Evolutionary conservation across 2,113 vertebrate genomes (phyloP).

Genomic region (Tragelaphus buxtoni): DNA sequence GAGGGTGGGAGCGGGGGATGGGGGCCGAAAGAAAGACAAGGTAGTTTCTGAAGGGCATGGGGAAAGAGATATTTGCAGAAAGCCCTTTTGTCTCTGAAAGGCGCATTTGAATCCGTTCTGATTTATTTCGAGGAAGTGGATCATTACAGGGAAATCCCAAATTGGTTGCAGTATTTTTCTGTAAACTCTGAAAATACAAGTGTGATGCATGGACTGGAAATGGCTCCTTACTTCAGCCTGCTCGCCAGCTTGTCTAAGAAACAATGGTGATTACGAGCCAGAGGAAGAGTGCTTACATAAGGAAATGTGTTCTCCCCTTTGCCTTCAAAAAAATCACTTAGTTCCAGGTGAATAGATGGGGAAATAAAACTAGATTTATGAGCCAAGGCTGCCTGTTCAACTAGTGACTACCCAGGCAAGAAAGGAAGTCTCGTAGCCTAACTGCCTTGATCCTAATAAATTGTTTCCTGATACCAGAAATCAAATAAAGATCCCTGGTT

Average conservation of each 20-base stretch:
- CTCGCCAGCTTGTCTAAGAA: conserved; percentile 54
- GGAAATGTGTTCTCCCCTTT: conserved; percentile 68
- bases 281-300: conserved; percentile 67
- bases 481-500: conserved; percentile 75
- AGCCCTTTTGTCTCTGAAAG: conserved; percentile 78
- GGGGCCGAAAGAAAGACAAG: conserved; percentile 76
- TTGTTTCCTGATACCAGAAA: conserved; percentile 78
- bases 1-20: conserved; percentile 66
- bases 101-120: conserved; percentile 74
- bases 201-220: conserved; percentile 58
- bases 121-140: conserved; percentile 76
- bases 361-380: conserved; percentile 82
- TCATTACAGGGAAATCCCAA: conserved; percentile 76
- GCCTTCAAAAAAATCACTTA: conserved; percentile 71
- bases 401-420: conserved; percentile 72
- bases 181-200: conserved; percentile 67
- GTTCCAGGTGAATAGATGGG: conserved; percentile 82
- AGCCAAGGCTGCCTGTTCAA: conserved; percentile 61
- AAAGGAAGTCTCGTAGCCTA: conserved; percentile 73
- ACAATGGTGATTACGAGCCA: conserved; percentile 64
- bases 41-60: conserved; percentile 81
- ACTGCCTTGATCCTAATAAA: conserved; percentile 77
- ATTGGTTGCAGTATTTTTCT: conserved; percentile 58
- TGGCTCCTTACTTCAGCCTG: conserved; percentile 42
- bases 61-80: conserved; percentile 76